Conservation (phyloP, 2,113 vertebrate species). For the Scomber colias region DNA sequence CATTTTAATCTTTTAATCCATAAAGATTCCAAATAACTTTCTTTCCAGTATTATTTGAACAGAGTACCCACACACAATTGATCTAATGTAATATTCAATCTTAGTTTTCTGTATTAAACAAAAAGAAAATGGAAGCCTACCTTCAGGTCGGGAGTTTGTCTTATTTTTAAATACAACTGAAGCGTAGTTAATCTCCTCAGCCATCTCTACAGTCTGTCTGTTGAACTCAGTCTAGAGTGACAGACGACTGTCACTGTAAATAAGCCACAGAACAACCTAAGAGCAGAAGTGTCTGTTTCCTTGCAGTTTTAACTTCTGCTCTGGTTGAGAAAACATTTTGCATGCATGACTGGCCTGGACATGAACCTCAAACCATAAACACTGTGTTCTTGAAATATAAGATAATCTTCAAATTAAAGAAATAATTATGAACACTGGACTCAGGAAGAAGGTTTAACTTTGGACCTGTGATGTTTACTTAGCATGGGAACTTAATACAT, state of each 20-base stretch:
- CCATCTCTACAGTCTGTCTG: not conserved
- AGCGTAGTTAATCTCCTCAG: slow-evolving; percentile 44
- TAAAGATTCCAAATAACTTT: too few relatives aligned
- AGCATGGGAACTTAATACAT: too few relatives aligned
- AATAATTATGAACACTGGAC: too few relatives aligned
- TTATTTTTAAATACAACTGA: slow-evolving; percentile 36
- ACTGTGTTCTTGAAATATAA: not conserved
- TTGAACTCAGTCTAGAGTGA: not conserved
- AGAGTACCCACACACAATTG: too few relatives aligned
- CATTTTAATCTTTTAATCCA: too few relatives aligned
- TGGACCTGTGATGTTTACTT: too few relatives aligned
- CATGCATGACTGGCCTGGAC: not conserved
- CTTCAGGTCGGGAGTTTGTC: not conserved
- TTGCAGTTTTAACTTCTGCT: slow-evolving; percentile 26
- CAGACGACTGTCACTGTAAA: fast-evolving
- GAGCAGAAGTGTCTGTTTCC: not conserved
- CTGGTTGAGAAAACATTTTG: not conserved
- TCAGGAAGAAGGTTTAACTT: too few relatives aligned
- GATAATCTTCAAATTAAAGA: too few relatives aligned
- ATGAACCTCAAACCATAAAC: too few relatives aligned
- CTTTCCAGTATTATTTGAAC: too few relatives aligned
- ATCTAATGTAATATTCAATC: too few relatives aligned
- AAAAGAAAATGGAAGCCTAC: slow-evolving; percentile 11
- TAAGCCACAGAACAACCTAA: fast-evolving
- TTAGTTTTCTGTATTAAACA: too few relatives aligned